These are phyloP conservation scores for Agrenia bidenticulata DNA, from an alignment of 2,888 invertebrate species.

Conservation along the genomic window DNA sequence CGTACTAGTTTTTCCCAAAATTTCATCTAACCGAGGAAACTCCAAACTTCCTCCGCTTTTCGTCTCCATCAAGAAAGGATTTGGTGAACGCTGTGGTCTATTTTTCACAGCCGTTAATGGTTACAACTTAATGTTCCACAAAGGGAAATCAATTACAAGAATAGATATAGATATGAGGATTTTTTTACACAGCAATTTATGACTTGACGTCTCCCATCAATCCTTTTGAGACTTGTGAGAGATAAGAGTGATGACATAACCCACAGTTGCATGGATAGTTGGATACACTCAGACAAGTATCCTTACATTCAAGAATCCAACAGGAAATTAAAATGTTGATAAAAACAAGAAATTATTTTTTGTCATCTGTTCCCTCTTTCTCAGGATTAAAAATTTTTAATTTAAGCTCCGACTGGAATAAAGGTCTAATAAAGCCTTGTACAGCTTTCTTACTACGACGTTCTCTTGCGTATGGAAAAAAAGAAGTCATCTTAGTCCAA, in stretches of 20 bases:
- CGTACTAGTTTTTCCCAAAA: neutral
- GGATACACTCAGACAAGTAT: no score
- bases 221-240: neutral
- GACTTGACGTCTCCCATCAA: constrained; percentile 16
- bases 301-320: no score
- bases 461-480: no score
- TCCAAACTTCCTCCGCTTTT: constrained; percentile 1
- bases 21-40: neutral
- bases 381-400: neutral
- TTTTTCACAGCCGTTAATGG: neutral
- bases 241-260: constrained; percentile 20
- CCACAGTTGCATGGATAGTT: no score
- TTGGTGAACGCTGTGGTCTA: neutral
- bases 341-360: constrained; percentile 10
- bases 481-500: no score
- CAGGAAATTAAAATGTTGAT: constrained; percentile 13
- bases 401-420: neutral
- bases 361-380: constrained; percentile 4
- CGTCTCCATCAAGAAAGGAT: constrained; percentile 3
- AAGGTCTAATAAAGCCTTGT: neutral
- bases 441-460: no score
- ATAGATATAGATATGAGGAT: constrained; percentile 15
- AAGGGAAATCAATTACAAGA: constrained; percentile 15
- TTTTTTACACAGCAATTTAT: constrained; percentile 1
- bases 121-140: neutral